phyloP scores from a whole-genome alignment of 2,888 invertebrate genomes.

The Caenorhabditis imperialis region DNA sequence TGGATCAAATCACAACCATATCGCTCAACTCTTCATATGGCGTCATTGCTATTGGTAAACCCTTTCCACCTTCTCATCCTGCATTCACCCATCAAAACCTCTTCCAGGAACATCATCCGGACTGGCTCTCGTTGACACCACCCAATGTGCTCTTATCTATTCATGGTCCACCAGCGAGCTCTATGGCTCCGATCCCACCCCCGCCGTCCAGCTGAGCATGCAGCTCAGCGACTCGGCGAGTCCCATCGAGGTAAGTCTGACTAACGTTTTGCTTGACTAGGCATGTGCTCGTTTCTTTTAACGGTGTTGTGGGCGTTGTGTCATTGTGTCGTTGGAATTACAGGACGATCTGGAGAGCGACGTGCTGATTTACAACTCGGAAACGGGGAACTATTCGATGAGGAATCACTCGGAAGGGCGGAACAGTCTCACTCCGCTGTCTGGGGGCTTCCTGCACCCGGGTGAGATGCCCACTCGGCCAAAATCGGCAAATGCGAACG shows the following conservation, averaged over 20 bases:
- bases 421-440: slow-evolving; percentile 19
- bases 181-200: slow-evolving; percentile 70
- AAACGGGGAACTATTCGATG: slow-evolving; percentile 26
- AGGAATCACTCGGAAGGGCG: slow-evolving; percentile 10
- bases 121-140: slow-evolving; percentile 65
- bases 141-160: slow-evolving; percentile 72
- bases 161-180: slow-evolving; percentile 74
- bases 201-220: slow-evolving; percentile 62
- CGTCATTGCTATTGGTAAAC: slow-evolving; percentile 80
- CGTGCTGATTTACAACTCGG: slow-evolving; percentile 18
- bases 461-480: slow-evolving; percentile 34
- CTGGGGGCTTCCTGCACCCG: slow-evolving; percentile 22
- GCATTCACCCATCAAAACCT: too few relatives aligned
- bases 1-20: slow-evolving; percentile 90
- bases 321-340: slow-evolving; percentile 12
- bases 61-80: not conserved
- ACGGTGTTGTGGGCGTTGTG: not conserved
- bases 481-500: slow-evolving; percentile 27
- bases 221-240: slow-evolving; percentile 57
- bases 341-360: slow-evolving; percentile 19
- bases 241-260: slow-evolving; percentile 56
- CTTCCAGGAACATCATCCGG: slow-evolving; percentile 59
- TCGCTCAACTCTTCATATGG: slow-evolving; percentile 96
- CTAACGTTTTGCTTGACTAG: not conserved
- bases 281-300: not conserved